Base-by-base conservation (phyloP, 2,888 invertebrate genomes). In the Brachyptera putata region DNA sequence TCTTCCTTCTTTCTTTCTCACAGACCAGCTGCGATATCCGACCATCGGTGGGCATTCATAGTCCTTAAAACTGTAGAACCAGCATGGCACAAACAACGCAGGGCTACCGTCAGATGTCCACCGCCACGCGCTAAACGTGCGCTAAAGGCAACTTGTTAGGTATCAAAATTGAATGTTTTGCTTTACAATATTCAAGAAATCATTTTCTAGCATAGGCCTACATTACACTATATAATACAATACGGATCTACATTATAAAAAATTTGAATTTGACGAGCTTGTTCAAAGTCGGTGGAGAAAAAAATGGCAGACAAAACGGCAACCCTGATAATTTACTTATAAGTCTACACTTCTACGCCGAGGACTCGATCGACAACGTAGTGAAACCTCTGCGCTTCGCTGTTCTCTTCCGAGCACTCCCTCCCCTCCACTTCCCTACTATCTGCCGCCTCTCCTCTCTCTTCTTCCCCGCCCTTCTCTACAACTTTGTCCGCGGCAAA, bases 341-440 rank as follows among this genome's bases (percentile, higher is more conserved):
- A 18, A 18, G 9, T 43, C 82, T 80, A 91, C 72, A 91, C 91
- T 78, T 91, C 91, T 68, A 91, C 91, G 71, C 91, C 91, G 70
- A 90, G 80, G 63, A 84, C 87, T 74, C 90, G 82, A 77, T 91
- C 91, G 66, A 91, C 87, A 66, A 90, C 87, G 75, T 90, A 90
- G 67, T 89, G 87, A 76, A 85, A 90, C 73, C 86, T 84, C 70
- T 80, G 81, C 63, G 48, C 37, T 37, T 56, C 65, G 46, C 57
- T 61, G 55, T 57, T 50, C 22, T 64, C 75, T 61, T 74, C 73
- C 59, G 70, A 71, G 68, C 73, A 77, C 66, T 77, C 79, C 65
- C 75, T 77, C 61, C 74, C 73, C 65, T 74, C 72, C 69, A 62
- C 61, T 67, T 68, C 56, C 67, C 69, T 18, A 66, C 68, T 64